Evolutionary conservation across 2,797 vertebrate genomes (phyloP), one percentile per base, ranked within the genome.

Genomic region (Semotilus atromaculatus): DNA sequence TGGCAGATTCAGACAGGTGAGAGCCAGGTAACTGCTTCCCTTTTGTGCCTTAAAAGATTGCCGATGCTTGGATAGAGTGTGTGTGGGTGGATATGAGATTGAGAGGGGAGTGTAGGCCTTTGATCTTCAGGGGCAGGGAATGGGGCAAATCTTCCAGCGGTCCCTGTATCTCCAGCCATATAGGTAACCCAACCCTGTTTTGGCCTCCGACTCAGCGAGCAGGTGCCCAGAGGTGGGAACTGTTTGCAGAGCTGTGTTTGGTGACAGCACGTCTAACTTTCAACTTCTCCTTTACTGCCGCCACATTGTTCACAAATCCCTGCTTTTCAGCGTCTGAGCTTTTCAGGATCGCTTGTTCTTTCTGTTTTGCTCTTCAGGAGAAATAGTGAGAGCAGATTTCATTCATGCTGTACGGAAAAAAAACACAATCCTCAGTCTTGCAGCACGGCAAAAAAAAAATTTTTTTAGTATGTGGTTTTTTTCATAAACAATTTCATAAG

Each of bases 41-140:
- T 93, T 89, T 95, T 94, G 91, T 95, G 91, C 93, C 93, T 95
- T 95, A 89, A 94, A 88, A 95, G 94, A 94, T 93, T 91, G 91
- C 93, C 85, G 89, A 91, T 92, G 90, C 93, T 94, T 92, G 91
- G 92, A 92, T 79, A 83, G 78, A 72, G 79, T 83, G 75, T 72
- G 85, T 86, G 86, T 90, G 85, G 85, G 80, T 74, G 86, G 77
- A 83, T 82, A 84, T 86, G 76, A 86, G 85, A 73, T 77, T 51
- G 79, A 34, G 76, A 80, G 58, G 68, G 85, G 58, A 73, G 74
- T 70, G 70, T 89, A 87, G 68, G 53, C 74, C 85, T 88, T 88
- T 88, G 87, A 88, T 86, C 87, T 77, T 82, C 58, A 85, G 74
- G 66, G 82, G 38, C 82, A 82, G 74, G 82, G 81, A 75, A 76